Evolutionary conservation across 2,888 invertebrate genomes (phyloP), one percentile per base, ranked within the genome.

Genomic region (Ichneumon xanthorius): DNA sequence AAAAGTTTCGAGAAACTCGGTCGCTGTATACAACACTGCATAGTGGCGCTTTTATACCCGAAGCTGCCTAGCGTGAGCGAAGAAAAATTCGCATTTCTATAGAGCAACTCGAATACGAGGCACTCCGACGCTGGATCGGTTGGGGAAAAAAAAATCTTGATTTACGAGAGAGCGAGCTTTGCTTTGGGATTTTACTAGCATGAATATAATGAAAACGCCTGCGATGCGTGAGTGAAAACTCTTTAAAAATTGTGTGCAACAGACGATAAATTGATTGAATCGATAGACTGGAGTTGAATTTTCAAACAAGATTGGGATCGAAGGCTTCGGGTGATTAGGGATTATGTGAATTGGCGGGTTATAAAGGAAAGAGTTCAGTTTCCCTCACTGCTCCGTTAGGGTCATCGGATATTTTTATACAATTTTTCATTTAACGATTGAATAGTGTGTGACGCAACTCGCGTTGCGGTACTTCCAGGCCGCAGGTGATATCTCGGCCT

Each of bases 1-100:
- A 40, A 37, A 53, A 58, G 73, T 14, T 73, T 73, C 45, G 40
- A 58, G n/a, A 58, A 73, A 73, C 58, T 61, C 73, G 40, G 58
- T 72, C 40, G 72, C 22, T 40, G 58, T 26, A 22, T 58, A 58
- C 26, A 58, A 22, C 58, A 26, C 58, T 14, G 61, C 65, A 67
- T 19, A 19, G 40, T 40, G 16, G 63, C 30, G 33, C 63, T n/a
- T 63, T 63, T 37, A 16, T 37, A 37, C n/a, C 14, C 16, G 37
- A 63, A 63, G 33, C 63, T 16, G 30, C 14, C 63, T 63, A n/a
- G 37, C 73, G 73, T 58, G 22, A 58, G 40, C 16, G 7, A 55
- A 58, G 40, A 61, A 48, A 61, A 48, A 75, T 22, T 63, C 48
- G 63, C 63, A 75, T 33, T 50, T 48, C 14, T 40, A 48, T 63